Evolutionary conservation across 2,888 invertebrate species (phyloP).

Genomic region (Trachelus iudaicus): DNA sequence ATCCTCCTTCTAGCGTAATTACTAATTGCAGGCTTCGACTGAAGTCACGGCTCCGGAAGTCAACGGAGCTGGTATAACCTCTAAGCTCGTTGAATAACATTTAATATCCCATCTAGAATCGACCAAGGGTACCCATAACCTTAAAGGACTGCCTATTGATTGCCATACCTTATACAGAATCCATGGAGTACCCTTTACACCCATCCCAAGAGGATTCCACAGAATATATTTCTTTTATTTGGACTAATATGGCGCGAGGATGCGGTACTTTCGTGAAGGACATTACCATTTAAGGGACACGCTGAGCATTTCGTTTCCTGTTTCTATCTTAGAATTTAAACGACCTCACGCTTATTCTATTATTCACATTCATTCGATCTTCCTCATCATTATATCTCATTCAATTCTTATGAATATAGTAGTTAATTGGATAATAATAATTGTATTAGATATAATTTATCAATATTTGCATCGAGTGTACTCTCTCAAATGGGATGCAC

Average conservation of each 20-base stretch:
- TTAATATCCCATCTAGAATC: slow-evolving; percentile 33
- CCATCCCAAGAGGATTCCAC: background rate
- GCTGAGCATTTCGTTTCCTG: background rate
- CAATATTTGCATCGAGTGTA: background rate
- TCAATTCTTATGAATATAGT: background rate
- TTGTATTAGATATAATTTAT: background rate
- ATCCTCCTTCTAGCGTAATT: slow-evolving; percentile 27
- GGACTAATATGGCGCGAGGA: slow-evolving; percentile 1
- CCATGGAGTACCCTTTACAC: background rate
- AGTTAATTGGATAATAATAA: background rate
- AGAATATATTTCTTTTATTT: background rate
- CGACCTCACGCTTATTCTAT: background rate
- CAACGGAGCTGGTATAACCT: slow-evolving; percentile 12
- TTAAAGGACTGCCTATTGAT: slow-evolving; percentile 36
- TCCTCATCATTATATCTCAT: background rate
- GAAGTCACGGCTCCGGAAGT: slow-evolving; percentile 52
- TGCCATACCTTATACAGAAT: slow-evolving; percentile 22
- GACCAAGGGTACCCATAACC: slow-evolving; percentile 16
- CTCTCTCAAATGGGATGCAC: background rate
- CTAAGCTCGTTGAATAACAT: slow-evolving; percentile 22
- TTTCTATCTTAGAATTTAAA: background rate
- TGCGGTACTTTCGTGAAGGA: slow-evolving; percentile 5
- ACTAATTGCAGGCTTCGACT: slow-evolving; percentile 45
- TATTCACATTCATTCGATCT: background rate
- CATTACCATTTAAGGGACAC: background rate